Conservation (phyloP, 2,797 vertebrate species). For the Sardinella longiceps region DNA sequence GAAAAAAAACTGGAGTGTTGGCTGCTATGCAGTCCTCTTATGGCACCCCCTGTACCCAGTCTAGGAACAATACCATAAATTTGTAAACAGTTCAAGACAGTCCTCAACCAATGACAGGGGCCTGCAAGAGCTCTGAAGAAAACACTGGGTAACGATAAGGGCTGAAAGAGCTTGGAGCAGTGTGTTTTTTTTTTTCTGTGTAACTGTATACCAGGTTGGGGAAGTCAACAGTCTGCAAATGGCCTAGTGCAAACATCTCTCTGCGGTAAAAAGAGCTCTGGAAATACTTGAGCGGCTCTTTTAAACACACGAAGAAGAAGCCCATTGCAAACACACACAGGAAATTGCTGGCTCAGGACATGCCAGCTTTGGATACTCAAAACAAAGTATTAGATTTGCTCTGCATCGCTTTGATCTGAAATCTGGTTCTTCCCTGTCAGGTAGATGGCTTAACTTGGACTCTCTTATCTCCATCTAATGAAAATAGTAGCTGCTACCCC, state of each 20-base stretch:
- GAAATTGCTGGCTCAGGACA: constrained; percentile 12
- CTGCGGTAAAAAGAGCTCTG: not conserved
- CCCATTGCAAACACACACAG: constrained; percentile 13
- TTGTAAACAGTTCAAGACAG: not conserved
- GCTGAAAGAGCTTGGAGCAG: not conserved
- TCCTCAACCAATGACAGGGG: not conserved
- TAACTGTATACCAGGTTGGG: constrained; percentile 14
- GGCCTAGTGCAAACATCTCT: constrained; percentile 3
- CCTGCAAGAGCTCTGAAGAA: not conserved
- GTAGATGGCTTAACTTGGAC: not conserved
- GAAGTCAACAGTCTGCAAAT: constrained; percentile 21
- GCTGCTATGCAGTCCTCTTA: too few species aligned
- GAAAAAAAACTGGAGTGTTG: too few species aligned
- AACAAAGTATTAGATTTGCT: constrained; percentile 18
- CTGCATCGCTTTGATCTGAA: not conserved
- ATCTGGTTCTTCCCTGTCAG: not conserved
- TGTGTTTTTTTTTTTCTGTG: not conserved
- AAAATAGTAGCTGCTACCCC: not conserved
- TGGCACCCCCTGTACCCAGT: not conserved
- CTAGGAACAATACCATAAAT: not conserved
- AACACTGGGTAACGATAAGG: not conserved
- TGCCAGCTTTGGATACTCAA: not conserved
- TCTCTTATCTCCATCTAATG: not conserved
- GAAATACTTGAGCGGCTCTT: not conserved
- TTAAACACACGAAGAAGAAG: not conserved